These are phyloP conservation scores for Menura novaehollandiae DNA, from an alignment of 2,113 vertebrate species.

Conservation along the genomic window DNA sequence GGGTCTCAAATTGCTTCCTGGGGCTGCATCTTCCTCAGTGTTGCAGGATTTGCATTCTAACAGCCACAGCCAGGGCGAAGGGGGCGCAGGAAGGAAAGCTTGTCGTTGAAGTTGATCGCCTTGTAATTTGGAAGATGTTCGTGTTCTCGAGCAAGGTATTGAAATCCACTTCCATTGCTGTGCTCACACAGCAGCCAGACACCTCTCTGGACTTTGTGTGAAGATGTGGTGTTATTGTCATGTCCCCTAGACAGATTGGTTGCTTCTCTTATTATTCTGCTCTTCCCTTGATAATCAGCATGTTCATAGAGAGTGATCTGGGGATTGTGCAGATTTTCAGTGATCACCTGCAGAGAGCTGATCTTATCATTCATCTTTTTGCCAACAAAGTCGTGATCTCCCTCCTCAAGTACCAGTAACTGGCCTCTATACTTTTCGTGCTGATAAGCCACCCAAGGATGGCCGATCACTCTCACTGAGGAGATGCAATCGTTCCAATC, in stretches of 20 bases:
- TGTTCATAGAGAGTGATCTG: slow-evolving; percentile 40
- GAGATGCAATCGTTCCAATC: slow-evolving; percentile 32
- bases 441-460: slow-evolving; percentile 47
- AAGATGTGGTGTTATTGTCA: background rate
- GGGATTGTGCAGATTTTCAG: background rate
- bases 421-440: background rate
- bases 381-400: background rate
- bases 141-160: background rate
- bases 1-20: background rate
- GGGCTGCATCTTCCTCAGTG: accelerated
- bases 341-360: slow-evolving; percentile 1
- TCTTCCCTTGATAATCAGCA: background rate
- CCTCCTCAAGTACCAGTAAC: slow-evolving; percentile 19
- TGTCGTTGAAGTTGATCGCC: background rate
- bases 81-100: slow-evolving; percentile 25
- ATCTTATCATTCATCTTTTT: background rate
- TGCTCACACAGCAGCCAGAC: background rate
- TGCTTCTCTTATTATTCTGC: background rate
- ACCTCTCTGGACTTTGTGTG: slow-evolving; percentile 27
- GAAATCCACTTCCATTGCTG: background rate
- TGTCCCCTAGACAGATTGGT: background rate
- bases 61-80: background rate
- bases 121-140: background rate
- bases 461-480: slow-evolving; percentile 16
- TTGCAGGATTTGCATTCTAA: background rate